Percentiles rank a stretch among this genome's conserved stretches.
Conservation (phyloP, 2,888 invertebrate genomes). For the Torymus texanus region DNA sequence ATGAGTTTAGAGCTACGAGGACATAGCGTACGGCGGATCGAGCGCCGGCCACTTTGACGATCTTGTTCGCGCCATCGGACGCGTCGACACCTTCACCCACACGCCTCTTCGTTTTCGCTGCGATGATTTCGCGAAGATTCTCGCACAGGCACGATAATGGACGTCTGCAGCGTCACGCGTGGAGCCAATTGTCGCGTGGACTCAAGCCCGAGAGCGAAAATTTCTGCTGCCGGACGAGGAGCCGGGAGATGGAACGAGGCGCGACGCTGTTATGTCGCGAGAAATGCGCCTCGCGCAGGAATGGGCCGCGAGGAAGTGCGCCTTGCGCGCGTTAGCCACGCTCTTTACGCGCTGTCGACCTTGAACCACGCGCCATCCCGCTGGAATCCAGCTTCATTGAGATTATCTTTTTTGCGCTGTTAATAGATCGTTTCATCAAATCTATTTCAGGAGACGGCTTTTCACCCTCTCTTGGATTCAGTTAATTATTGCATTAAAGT, state of each 20-base stretch:
- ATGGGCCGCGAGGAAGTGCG: slow-evolving; percentile 23
- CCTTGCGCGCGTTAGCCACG: slow-evolving; percentile 34
- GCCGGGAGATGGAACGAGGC: background rate
- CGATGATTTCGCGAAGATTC: slow-evolving; percentile 23
- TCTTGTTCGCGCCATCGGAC: slow-evolving; percentile 68
- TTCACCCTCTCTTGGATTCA: too few relatives aligned
- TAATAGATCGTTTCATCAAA: background rate
- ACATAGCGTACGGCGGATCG: slow-evolving; percentile 53
- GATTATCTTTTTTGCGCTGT: background rate
- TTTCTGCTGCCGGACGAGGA: too few relatives aligned
- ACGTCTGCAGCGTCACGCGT: background rate
- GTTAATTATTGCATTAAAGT: too few relatives aligned
- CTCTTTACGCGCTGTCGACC: slow-evolving; percentile 45
- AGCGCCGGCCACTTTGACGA: slow-evolving; percentile 65
- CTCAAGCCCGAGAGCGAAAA: background rate
- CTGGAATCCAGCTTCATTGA: background rate
- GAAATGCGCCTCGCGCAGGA: background rate
- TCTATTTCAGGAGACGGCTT: too few relatives aligned
- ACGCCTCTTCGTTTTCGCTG: background rate
- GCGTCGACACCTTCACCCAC: slow-evolving; percentile 59
- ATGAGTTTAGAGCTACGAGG: slow-evolving; percentile 14
- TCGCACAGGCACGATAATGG: slow-evolving; percentile 29
- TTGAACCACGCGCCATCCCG: slow-evolving; percentile 15
- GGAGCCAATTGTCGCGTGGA: slow-evolving; percentile 6
- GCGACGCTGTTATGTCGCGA: slow-evolving; percentile 5